Evolutionary conservation across 2,797 vertebrate genomes (phyloP), one percentile per base, ranked within the genome.

Genomic region (Mareca strepera): DNA sequence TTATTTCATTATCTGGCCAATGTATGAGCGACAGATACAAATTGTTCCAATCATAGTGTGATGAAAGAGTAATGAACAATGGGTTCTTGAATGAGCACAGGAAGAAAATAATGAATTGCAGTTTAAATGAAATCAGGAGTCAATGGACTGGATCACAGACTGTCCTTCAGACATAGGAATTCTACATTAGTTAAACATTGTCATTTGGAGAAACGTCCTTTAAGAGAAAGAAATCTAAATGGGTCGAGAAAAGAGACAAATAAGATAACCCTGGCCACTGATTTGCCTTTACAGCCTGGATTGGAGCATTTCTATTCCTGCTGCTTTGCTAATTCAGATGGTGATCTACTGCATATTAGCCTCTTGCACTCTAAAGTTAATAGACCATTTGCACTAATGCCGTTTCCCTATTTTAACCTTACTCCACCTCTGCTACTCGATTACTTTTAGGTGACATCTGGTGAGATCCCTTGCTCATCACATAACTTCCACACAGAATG

Each of bases 1-100:
- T 98, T 96, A 97, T 98, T 98, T 98, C 97, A 98, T 98, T 98
- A 98, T 98, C 96, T 97, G 96, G 94, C 95, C 98, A 97, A 96
- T 88, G 94, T 97, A 97, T 91, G 97, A 98, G 90, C 23, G 97
- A 98, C 97, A 98, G 96, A 98, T 98, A 98, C 97, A 98, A 98
- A 98, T 98, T 98, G 96, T 97, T 98, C 94, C 97, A 97, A 97
- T 98, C 97, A 97, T 88, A 96, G 87, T 95, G 91, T 96, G 97
- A 98, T 98, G 97, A 98, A 98, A 98, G 97, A 97, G 94, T 98
- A 98, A 98, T 97, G 97, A 98, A 97, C 97, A 98, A 97, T 96
- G 95, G 97, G 95, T 97, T 98, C 97, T 92, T 96, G 94, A 98
- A 95, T 93, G 97, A 97, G 96, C 97, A 92, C 92, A 96, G 96